phyloP scores from a whole-genome alignment of 2,888 invertebrate species.

The Hipparchia sbordonii region DNA sequence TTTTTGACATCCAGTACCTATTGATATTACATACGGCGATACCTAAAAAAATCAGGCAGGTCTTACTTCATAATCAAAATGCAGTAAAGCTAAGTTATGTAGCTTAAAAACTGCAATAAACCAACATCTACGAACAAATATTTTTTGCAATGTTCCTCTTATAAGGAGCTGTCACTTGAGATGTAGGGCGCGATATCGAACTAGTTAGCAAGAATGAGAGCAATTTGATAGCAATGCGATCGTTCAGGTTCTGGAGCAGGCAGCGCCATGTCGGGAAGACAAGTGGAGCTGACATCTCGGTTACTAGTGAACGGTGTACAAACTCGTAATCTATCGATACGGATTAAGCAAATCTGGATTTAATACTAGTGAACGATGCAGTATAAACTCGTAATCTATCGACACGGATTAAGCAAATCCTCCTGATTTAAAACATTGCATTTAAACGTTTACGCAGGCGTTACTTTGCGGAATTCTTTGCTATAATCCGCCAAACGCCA shows the following conservation, averaged over 20 bases:
- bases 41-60: too few relatives aligned
- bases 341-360: not conserved
- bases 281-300: not conserved
- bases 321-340: not conserved
- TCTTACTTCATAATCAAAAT: too few relatives aligned
- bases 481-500: too few relatives aligned
- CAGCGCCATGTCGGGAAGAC: not conserved
- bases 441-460: too few relatives aligned
- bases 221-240: slow-evolving; percentile 17
- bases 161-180: not conserved
- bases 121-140: not conserved
- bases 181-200: slow-evolving; percentile 12
- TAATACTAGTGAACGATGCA: not conserved
- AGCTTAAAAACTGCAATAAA: too few relatives aligned
- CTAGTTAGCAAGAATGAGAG: slow-evolving; percentile 17
- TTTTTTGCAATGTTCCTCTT: not conserved
- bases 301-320: slow-evolving; percentile 1
- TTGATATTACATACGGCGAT: too few relatives aligned
- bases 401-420: not conserved
- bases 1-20: too few relatives aligned
- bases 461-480: too few relatives aligned
- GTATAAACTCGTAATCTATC: not conserved
- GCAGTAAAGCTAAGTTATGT: too few relatives aligned
- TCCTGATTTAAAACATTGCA: too few relatives aligned
- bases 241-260: slow-evolving; percentile 8